Evolutionary conservation across 2,113 vertebrate species (phyloP).

Genomic region (Semnopithecus entellus): DNA sequence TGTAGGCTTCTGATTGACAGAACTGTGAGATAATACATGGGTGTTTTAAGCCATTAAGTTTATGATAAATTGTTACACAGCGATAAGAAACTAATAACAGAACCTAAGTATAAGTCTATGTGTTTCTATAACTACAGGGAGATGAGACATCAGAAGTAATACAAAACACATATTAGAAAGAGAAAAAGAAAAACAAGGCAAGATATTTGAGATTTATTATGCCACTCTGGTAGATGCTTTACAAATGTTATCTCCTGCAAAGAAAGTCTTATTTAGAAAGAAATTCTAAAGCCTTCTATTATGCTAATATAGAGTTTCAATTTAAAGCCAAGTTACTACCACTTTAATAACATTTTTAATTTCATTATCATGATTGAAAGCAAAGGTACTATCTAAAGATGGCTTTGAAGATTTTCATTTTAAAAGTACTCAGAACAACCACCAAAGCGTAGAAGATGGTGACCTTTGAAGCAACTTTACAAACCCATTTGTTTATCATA

Average conservation of each 20-base stretch:
- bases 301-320: neutral
- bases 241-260: neutral
- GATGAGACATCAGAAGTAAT: conserved; percentile 14
- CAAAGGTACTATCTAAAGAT: neutral
- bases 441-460: neutral
- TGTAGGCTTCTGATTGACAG: neutral
- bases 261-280: conserved; percentile 7
- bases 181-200: neutral
- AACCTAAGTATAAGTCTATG: neutral
- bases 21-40: neutral
- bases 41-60: neutral
- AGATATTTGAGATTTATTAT: neutral
- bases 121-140: neutral
- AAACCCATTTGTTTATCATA: neutral
- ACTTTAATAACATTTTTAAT: neutral
- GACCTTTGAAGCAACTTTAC: neutral
- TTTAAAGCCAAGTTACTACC: neutral
- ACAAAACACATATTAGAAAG: neutral
- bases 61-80: neutral
- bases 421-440: neutral
- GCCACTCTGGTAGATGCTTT: neutral
- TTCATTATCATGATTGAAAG: neutral
- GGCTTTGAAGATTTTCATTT: neutral
- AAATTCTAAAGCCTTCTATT: neutral
- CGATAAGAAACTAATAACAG: neutral